Base-by-base conservation (phyloP, 2,888 invertebrate genomes). In the Apodemia mormo region DNA sequence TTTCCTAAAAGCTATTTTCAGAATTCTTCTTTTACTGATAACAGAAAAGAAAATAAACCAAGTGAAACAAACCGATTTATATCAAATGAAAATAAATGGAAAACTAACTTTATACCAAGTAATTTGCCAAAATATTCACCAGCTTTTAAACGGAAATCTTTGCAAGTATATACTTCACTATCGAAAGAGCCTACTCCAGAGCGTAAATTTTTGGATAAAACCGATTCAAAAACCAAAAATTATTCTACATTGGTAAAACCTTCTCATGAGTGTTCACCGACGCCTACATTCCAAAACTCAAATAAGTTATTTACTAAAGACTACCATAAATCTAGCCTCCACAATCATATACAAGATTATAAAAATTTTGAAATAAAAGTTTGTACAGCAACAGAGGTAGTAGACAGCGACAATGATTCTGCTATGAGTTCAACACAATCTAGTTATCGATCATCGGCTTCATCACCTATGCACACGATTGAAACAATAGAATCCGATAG, bases 361-460 rank as follows among this genome's bases (percentile, higher is more conserved):
- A 92, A 90, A 80, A 91, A 91, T 74, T 80, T 91, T 58, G 93
- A 92, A 79, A 86, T 92, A 65, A 92, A 92, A 83, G 86, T 92
- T 75, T 91, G 91, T 71, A 92, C 93, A 22, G 82, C 88, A 52
- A 91, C 91, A 54, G 94, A 86, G 80, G 89, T 92, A 79, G 95
- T 96, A 76, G 97, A 97, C 77, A 96, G 96, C 79, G 97, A 97
- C 84, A 97, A 97, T 80, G 97, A 98, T 86, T 97, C 97, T 43
- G 97, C 97, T 5, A 96, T 97, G 84, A 97, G 97, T 83, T 96
- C 96, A 66, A 96, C 96, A 77, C 96, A 97, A 69, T 97, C 97
- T 65, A 96, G 96, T 83, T 96, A 95, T 82, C 95, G 96, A 76
- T 96, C 96, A 3, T 95, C 96, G 74, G 96, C 95, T 72, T 95